A percentile compares a stretch with the other conserved stretches of the same genome.
These are phyloP conservation scores for Nesometra sesokonis DNA, from an alignment of 35 echinoderm and acorn worm species.

Conservation along the genomic window DNA sequence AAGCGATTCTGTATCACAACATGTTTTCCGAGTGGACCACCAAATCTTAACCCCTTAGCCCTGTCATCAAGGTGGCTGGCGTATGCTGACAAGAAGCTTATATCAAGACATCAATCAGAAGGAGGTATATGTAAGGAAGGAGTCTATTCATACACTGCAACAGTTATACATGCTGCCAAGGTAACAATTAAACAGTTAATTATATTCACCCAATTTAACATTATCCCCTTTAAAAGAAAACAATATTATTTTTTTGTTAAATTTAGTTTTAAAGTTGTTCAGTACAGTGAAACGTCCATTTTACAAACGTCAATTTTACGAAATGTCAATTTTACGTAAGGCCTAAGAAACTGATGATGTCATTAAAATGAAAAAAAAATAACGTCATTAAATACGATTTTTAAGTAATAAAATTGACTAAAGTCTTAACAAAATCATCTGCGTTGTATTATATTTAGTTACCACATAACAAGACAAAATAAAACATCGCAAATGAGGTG, in stretches of 20 bases:
- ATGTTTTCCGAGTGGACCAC: conserved; percentile 64
- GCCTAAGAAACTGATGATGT: too few species aligned
- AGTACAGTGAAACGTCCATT: too few species aligned
- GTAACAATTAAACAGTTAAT: conserved; percentile 26
- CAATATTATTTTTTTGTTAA: background rate
- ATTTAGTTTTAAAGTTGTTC: too few species aligned
- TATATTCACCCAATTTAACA: background rate
- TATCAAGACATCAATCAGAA: conserved; percentile 68
- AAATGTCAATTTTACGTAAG: too few species aligned
- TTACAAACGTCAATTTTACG: too few species aligned
- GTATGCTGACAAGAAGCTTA: conserved; percentile 91
- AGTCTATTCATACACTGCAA: conserved; percentile 89
- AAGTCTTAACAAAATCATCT: too few species aligned
- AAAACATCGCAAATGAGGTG: too few species aligned
- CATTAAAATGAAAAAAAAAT: too few species aligned
- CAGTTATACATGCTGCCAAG: conserved; percentile 98
- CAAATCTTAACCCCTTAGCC: conserved; percentile 86
- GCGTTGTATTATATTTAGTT: too few species aligned
- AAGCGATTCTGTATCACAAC: conserved; percentile 73
- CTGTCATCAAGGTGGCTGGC: conserved; percentile 91
- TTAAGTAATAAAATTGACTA: too few species aligned
- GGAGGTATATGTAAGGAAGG: conserved; percentile 77
- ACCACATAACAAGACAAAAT: too few species aligned
- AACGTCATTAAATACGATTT: too few species aligned
- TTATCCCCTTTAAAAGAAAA: background rate